Base-by-base conservation (phyloP, 2,113 vertebrate species). In the Misgurnus anguillicaudatus region DNA sequence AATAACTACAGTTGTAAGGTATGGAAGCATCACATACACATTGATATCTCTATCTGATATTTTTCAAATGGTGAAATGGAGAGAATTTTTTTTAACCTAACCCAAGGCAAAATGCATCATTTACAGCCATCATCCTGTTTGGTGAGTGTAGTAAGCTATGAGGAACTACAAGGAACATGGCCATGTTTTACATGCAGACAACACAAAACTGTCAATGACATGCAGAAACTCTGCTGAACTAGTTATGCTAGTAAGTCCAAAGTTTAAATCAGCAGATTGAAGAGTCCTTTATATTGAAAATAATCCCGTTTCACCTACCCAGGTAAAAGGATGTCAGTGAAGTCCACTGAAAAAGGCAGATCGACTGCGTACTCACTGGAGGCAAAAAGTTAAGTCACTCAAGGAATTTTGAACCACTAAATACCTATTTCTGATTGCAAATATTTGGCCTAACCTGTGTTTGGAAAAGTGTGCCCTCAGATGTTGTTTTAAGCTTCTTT, bases 311-410 rank as follows among this genome's bases (percentile, higher is more conserved):
- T 13, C 45, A 68, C 84, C 90, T 89, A 91, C 88, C 88, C 87
- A 90, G 77, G 42, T 84, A 82, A 80, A 79, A 53, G 83, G 83
- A 61, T 91, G 84, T 55, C 90, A 86, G 85, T 86, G 75, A 75
- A 93, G 83, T 85, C 86, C 90, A 84, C 81, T 74, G 76, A 81
- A 84, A 86, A 88, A 93, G 21, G 74, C 85, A 41, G 74, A 78
- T 21, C 21, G 24, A 2, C 58, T 42, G 65, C 39, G 21, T 53
- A 42, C 24, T 67, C 4, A 72, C 83, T 90, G 74, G 68, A 73
- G 19, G 63, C n/a, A 45, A 6, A 77, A 77, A 78, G 72, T 21
- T 11, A 53, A 21, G 11, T 75, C 41, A 77, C 13, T 80, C n/a
- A 31, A 39, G n/a, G 51, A 60, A 78, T 17, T 53, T 7, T 19